Percentiles rank a stretch among this genome's conserved stretches.
These are phyloP conservation scores for Penelope pileata DNA, from an alignment of 2,113 vertebrate species.

Conservation along the genomic window DNA sequence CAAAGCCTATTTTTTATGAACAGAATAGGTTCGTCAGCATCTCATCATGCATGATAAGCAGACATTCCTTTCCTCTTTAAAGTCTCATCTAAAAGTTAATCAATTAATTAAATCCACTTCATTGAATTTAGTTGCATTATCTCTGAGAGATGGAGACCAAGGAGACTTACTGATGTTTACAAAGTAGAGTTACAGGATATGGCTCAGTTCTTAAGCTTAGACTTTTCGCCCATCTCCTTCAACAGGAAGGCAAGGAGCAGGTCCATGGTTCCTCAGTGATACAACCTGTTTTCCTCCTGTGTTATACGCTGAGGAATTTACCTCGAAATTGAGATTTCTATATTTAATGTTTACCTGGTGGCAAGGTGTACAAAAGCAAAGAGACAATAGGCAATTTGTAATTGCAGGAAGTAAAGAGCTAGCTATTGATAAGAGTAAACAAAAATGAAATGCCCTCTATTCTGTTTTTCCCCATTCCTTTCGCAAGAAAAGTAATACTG, in stretches of 20 bases:
- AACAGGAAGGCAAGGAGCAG: neutral
- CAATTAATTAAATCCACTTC: neutral
- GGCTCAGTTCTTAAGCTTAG: neutral
- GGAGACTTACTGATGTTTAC: neutral
- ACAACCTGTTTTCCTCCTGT: neutral
- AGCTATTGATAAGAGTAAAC: neutral
- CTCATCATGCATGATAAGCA: neutral
- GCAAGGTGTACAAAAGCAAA: neutral
- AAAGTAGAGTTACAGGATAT: neutral
- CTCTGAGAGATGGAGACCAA: neutral
- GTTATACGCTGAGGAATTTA: neutral
- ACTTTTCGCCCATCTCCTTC: neutral
- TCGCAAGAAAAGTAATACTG: neutral
- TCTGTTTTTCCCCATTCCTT: neutral
- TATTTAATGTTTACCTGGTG: neutral
- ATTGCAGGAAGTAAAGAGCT: neutral
- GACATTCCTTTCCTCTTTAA: conserved; percentile 3
- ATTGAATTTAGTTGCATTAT: conserved; percentile 19
- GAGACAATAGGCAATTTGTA: neutral
- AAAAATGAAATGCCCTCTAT: neutral
- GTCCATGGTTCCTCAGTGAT: neutral
- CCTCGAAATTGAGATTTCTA: neutral
- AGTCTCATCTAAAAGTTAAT: neutral
- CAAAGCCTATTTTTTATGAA: neutral
- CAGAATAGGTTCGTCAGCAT: neutral